These are phyloP conservation scores for Trialeurodes vaporariorum DNA, from an alignment of 1,140 invertebrate genomes.

Conservation along the genomic window DNA sequence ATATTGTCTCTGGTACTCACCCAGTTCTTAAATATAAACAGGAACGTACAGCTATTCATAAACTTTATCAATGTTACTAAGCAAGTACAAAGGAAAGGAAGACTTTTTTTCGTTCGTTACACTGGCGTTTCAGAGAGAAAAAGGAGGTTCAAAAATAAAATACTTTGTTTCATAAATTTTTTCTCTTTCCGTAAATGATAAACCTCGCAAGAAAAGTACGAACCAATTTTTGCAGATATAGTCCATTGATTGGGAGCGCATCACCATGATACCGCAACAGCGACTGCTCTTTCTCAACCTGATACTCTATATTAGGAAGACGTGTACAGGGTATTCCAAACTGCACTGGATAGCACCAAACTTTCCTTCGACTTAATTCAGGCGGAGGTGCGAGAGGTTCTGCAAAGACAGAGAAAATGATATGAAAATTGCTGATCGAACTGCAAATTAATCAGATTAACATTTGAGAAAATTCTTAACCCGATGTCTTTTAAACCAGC, in stretches of 20 bases:
- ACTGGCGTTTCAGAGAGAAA: constrained; percentile 3
- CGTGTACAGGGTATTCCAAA: constrained; percentile 74
- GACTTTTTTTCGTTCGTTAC: neutral
- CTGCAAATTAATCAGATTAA: too few relatives aligned
- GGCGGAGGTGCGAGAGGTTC: constrained; percentile 53
- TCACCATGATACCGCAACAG: constrained; percentile 76
- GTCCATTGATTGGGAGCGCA: constrained; percentile 65
- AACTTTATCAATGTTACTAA: neutral
- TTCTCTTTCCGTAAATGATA: too few relatives aligned
- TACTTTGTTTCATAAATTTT: too few relatives aligned
- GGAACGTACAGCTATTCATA: neutral
- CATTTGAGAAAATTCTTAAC: too few relatives aligned
- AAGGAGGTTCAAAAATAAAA: too few relatives aligned
- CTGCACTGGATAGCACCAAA: constrained; percentile 91
- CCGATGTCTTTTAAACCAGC: too few relatives aligned
- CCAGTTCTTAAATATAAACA: too few relatives aligned
- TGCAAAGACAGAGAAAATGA: too few relatives aligned
- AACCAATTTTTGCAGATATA: constrained; percentile 81
- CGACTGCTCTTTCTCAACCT: constrained; percentile 73
- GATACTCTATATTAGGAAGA: constrained; percentile 73
- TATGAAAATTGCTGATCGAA: too few relatives aligned
- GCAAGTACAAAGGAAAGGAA: neutral
- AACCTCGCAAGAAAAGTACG: constrained; percentile 20
- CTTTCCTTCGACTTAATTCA: constrained; percentile 61
- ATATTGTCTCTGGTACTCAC: too few relatives aligned